Evolutionary conservation across 2,797 vertebrate genomes (phyloP).

Genomic region (Erethizon dorsatum): DNA sequence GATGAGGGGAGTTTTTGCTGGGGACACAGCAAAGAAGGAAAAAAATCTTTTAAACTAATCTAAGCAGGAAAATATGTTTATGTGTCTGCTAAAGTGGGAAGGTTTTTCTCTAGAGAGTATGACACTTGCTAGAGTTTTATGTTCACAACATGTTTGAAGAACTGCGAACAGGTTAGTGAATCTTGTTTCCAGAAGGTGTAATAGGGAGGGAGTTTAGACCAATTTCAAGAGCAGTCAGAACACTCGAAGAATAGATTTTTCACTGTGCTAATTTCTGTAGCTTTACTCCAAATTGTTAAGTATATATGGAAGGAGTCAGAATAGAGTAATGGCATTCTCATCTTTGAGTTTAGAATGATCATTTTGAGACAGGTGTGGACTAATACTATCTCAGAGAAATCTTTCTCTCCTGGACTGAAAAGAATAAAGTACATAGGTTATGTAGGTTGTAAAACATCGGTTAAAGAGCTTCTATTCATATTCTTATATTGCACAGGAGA

Average conservation of each 20-base stretch:
- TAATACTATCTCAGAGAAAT: neutral
- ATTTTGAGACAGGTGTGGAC: neutral
- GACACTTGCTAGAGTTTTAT: neutral
- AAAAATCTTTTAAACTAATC: neutral
- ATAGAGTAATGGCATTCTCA: neutral
- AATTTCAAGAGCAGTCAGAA: neutral
- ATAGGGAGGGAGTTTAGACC: neutral
- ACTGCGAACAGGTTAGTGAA: neutral
- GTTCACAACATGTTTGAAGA: neutral
- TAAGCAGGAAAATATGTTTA: neutral
- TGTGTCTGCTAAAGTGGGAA: neutral
- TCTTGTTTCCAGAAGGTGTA: neutral
- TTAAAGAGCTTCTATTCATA: neutral
- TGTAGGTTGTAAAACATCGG: neutral
- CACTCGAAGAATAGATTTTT: neutral
- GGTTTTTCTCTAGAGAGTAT: neutral
- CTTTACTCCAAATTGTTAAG: neutral
- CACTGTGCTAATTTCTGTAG: accelerated
- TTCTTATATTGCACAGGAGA: neutral
- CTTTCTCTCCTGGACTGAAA: neutral
- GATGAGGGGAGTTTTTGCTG: neutral
- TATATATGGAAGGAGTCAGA: neutral
- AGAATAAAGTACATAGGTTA: neutral
- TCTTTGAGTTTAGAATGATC: neutral
- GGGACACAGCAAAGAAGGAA: neutral